phyloP scores from a whole-genome alignment of 2,888 invertebrate species.

The Micoletzkya japonica region DNA sequence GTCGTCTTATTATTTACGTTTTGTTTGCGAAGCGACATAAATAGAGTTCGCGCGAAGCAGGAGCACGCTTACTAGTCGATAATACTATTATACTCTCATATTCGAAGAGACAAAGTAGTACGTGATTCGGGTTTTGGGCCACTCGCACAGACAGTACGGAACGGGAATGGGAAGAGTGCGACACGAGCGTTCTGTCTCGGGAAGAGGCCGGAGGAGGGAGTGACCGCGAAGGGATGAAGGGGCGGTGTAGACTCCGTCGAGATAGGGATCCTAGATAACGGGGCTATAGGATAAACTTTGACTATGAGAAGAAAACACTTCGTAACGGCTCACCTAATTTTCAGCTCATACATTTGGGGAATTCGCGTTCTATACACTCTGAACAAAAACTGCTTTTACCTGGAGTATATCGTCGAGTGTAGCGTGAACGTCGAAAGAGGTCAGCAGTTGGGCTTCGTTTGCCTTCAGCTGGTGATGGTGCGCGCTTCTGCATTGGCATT shows the following conservation, averaged over 20 bases:
- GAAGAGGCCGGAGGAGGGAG: background rate
- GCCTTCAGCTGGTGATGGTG: background rate
- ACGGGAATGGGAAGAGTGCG: conserved; percentile 9
- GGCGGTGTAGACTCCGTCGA: background rate
- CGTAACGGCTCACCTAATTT: too few relatives aligned
- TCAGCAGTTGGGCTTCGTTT: conserved; percentile 1
- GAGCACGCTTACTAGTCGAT: too few relatives aligned
- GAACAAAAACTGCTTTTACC: background rate
- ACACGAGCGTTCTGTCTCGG: background rate
- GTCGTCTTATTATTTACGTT: too few relatives aligned
- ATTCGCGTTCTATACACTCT: background rate
- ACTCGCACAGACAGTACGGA: conserved; percentile 15
- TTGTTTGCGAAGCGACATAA: too few relatives aligned
- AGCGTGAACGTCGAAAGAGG: conserved; percentile 16
- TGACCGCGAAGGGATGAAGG: background rate
- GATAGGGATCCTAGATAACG: background rate
- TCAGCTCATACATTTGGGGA: background rate
- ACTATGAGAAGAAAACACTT: too few relatives aligned
- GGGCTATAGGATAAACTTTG: too few relatives aligned
- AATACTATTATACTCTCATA: too few relatives aligned
- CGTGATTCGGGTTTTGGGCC: too few relatives aligned
- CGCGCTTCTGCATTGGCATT: too few relatives aligned
- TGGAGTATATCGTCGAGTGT: conserved; percentile 7
- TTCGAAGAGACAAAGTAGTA: too few relatives aligned
- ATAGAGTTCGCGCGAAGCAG: too few relatives aligned